These are phyloP conservation scores for Microtus ochrogaster DNA, from an alignment of 2,113 vertebrate genomes.

Conservation along the genomic window DNA sequence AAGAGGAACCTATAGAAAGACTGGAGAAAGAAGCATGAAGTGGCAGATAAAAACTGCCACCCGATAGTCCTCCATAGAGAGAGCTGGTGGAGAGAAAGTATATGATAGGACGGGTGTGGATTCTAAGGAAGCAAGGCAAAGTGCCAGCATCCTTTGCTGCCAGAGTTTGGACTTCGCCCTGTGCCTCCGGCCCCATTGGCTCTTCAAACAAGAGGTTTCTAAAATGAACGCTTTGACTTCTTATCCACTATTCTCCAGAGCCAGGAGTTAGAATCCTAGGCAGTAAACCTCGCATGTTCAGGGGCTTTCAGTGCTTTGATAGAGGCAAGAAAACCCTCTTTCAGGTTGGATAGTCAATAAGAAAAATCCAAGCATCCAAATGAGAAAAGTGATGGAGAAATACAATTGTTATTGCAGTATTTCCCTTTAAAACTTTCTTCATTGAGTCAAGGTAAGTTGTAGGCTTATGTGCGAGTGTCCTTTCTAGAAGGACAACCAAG, in stretches of 20 bases:
- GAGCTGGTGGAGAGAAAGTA: neutral
- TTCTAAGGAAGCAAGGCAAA: neutral
- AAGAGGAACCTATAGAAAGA: neutral
- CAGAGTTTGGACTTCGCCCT: neutral
- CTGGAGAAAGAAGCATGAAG: neutral
- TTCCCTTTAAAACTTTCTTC: conserved; percentile 24
- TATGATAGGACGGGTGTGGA: neutral
- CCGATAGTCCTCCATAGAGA: neutral
- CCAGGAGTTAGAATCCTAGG: neutral
- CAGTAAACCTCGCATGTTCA: neutral
- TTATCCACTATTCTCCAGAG: neutral
- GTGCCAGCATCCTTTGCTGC: neutral
- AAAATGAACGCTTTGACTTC: neutral
- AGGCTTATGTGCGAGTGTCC: neutral
- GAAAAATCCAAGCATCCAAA: conserved; percentile 2
- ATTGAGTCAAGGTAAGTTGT: neutral
- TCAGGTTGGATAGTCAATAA: neutral
- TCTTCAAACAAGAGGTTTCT: neutral
- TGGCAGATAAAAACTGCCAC: neutral
- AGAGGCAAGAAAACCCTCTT: neutral
- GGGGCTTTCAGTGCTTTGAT: neutral
- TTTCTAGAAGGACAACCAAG: neutral
- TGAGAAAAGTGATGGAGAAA: neutral
- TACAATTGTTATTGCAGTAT: neutral
- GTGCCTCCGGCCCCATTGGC: neutral